Evolutionary conservation across 2,888 invertebrate genomes (phyloP).

Genomic region (Kuschelorhynchus macadamiae): DNA sequence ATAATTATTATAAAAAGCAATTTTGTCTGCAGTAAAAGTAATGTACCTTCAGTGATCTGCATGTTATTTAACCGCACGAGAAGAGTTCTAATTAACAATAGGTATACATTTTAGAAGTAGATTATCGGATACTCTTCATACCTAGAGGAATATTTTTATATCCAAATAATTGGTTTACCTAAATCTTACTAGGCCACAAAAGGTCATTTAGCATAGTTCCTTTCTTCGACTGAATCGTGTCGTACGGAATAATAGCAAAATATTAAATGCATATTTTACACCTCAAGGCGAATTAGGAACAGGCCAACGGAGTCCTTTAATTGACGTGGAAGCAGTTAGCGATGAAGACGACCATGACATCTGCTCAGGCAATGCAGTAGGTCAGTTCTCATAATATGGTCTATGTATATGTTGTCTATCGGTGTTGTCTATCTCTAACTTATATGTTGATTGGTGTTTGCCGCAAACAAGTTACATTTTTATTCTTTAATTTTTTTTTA

Average conservation of each 20-base stretch:
- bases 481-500: neutral
- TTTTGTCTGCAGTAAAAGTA: no score
- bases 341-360: conserved; percentile 64
- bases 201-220: no score
- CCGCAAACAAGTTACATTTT: conserved; percentile 35
- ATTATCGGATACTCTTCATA: no score
- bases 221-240: neutral
- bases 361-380: conserved; percentile 70
- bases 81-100: neutral
- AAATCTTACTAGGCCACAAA: neutral
- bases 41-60: no score
- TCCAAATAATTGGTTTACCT: neutral
- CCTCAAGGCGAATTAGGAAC: conserved; percentile 76
- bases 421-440: conserved; percentile 64
- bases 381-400: conserved; percentile 71
- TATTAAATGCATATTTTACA: conserved; percentile 14
- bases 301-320: conserved; percentile 75
- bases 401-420: conserved; percentile 64
- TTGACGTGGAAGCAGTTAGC: conserved; percentile 78
- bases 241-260: neutral
- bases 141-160: neutral
- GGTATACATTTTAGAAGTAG: no score
- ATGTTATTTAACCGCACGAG: no score
- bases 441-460: conserved; percentile 37
- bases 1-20: no score